Conservation (phyloP, 2,113 vertebrate genomes). For the Anhinga rufa region DNA sequence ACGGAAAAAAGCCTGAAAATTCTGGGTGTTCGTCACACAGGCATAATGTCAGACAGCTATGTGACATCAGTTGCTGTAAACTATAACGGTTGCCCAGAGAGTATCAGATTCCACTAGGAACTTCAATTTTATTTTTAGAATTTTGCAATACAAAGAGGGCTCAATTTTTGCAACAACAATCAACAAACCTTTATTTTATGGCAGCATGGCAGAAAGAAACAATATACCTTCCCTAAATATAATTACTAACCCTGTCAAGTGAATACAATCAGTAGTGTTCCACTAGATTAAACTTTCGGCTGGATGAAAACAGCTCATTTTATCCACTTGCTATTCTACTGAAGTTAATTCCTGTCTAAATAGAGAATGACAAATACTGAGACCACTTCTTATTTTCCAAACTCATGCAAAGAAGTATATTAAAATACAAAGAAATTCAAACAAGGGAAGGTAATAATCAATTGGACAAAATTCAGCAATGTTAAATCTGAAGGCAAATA, state of each 20-base stretch:
- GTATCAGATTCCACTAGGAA: slow-evolving; percentile 11
- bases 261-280: slow-evolving; percentile 26
- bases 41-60: slow-evolving; percentile 16
- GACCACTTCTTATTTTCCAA: background rate
- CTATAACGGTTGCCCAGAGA: background rate
- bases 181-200: slow-evolving; percentile 20
- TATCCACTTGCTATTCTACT: background rate
- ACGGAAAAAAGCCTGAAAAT: slow-evolving; percentile 26
- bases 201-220: background rate
- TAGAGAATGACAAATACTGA: background rate
- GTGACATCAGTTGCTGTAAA: slow-evolving; percentile 29
- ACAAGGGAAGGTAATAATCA: background rate
- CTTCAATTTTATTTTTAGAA: slow-evolving; percentile 10
- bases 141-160: background rate
- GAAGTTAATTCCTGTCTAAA: slow-evolving; percentile 17
- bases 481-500: background rate
- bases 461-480: background rate
- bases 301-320: slow-evolving; percentile 21
- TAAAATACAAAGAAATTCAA: background rate
- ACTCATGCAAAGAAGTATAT: background rate
- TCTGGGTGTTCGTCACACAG: background rate
- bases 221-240: slow-evolving; percentile 15
- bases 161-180: background rate
- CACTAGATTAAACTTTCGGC: background rate
- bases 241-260: slow-evolving; percentile 40